Evolutionary conservation across 2,113 vertebrate genomes (phyloP).

Genomic region (Phylloscopus trochiloides): DNA sequence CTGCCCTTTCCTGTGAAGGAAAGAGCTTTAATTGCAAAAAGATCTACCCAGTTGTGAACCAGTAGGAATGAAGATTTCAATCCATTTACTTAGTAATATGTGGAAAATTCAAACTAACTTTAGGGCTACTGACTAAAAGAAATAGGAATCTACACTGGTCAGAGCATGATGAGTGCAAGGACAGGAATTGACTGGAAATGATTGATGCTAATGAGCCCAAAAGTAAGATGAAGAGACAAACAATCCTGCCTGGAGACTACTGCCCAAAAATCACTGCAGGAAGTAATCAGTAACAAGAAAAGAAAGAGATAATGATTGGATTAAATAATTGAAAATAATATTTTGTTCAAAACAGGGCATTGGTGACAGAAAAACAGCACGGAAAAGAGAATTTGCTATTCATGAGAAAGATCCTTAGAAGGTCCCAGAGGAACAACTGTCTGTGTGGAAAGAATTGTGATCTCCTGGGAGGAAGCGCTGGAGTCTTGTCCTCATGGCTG

Average conservation of each 20-base stretch:
- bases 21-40: neutral
- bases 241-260: neutral
- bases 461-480: neutral
- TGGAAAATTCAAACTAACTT: neutral
- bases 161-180: neutral
- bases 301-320: neutral
- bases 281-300: neutral
- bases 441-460: accelerated
- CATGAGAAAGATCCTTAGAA: neutral
- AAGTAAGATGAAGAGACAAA: neutral
- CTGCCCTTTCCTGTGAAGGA: neutral
- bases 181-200: neutral
- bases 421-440: neutral
- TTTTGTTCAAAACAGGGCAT: neutral
- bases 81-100: neutral
- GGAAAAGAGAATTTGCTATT: neutral
- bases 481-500: neutral
- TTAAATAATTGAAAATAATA: neutral
- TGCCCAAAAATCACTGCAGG: neutral
- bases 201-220: neutral
- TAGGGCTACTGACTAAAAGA: neutral
- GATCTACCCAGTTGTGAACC: neutral
- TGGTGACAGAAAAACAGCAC: neutral
- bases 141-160: neutral
- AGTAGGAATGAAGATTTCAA: neutral